These are phyloP conservation scores for Acrobasis consociella DNA, from an alignment of 2,888 invertebrate genomes.

Conservation along the genomic window DNA sequence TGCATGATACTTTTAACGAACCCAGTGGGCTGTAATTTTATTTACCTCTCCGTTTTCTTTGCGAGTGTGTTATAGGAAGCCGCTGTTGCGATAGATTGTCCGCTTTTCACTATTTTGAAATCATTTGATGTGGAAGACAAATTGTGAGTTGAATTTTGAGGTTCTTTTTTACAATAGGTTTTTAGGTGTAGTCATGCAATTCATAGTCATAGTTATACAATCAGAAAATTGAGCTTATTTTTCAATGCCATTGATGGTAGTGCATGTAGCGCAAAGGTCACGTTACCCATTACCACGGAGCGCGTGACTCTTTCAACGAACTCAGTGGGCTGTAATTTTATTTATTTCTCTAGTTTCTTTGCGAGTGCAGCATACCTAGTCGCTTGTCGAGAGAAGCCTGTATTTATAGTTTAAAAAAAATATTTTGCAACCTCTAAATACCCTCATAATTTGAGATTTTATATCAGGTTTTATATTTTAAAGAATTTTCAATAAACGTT, in stretches of 20 bases:
- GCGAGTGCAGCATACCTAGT: neutral
- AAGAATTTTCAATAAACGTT: too few species aligned
- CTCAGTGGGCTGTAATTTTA: constrained; percentile 55
- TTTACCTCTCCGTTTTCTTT: constrained; percentile 43
- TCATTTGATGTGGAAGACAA: too few species aligned
- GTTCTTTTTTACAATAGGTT: too few species aligned
- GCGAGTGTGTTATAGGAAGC: neutral
- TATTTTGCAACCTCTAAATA: too few species aligned
- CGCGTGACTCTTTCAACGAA: constrained; percentile 49
- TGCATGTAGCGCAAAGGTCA: constrained; percentile 44
- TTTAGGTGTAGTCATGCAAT: neutral
- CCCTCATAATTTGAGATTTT: too few species aligned
- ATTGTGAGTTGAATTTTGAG: too few species aligned
- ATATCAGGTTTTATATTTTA: too few species aligned
- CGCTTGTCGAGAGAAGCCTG: neutral
- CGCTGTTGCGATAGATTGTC: neutral
- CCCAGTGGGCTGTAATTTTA: constrained; percentile 55
- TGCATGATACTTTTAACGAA: constrained; percentile 49
- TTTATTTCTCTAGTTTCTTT: constrained; percentile 43
- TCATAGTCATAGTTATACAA: too few species aligned
- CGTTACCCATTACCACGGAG: too few species aligned
- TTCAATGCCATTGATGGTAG: neutral
- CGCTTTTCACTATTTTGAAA: too few species aligned
- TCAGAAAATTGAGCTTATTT: too few species aligned
- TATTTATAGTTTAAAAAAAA: too few species aligned